A percentile compares a stretch with the other conserved stretches of the same genome.
Evolutionary conservation across 2,113 vertebrate genomes (phyloP).

Genomic region (Mellivora capensis): DNA sequence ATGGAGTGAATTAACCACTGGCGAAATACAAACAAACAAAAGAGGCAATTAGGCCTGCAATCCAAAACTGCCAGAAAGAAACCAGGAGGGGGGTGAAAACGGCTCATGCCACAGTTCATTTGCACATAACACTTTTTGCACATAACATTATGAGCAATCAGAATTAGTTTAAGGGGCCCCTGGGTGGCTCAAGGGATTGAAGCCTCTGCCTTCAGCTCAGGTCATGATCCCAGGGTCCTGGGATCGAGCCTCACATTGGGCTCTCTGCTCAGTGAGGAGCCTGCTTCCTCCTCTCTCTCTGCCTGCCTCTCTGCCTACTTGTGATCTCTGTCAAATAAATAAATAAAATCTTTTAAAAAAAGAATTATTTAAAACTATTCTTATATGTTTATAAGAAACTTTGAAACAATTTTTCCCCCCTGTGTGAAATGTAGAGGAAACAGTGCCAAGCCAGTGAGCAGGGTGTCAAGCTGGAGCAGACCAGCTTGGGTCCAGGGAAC

Average conservation of each 20-base stretch:
- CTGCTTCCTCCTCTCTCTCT: too few relatives aligned
- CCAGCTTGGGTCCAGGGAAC: too few relatives aligned
- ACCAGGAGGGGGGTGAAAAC: background rate
- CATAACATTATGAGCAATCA: background rate
- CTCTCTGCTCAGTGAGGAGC: too few relatives aligned
- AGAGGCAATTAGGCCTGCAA: accelerated
- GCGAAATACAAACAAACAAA: background rate
- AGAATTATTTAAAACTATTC: too few relatives aligned
- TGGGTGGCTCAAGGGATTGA: too few relatives aligned
- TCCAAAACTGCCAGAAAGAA: background rate
- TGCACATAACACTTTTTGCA: background rate
- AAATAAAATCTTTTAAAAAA: too few relatives aligned
- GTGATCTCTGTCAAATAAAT: too few relatives aligned
- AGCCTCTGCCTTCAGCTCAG: too few relatives aligned
- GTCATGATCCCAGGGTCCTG: too few relatives aligned
- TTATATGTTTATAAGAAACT: background rate
- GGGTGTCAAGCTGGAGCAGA: background rate
- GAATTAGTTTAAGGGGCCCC: background rate
- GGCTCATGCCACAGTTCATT: accelerated
- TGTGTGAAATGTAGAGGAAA: background rate
- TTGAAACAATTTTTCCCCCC: background rate
- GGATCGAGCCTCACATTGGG: too few relatives aligned
- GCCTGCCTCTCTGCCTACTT: too few relatives aligned
- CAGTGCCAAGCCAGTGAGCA: too few relatives aligned
- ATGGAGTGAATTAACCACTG: background rate